These are phyloP conservation scores for Littorina saxatilis DNA, from an alignment of 1,140 invertebrate species.

Conservation along the genomic window DNA sequence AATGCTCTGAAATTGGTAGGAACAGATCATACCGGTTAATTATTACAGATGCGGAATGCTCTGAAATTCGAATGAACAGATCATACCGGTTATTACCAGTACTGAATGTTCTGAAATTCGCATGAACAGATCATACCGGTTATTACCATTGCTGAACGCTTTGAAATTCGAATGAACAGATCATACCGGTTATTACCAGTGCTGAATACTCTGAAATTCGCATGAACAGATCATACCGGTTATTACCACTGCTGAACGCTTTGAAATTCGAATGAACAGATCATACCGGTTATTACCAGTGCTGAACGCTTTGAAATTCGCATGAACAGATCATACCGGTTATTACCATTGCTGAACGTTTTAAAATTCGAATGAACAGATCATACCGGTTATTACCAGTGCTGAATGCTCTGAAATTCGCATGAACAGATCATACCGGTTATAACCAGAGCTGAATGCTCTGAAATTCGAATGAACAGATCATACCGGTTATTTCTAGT, in stretches of 20 bases:
- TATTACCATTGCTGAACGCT: too few relatives aligned
- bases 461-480: too few relatives aligned
- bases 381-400: background rate
- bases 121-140: too few relatives aligned
- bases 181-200: slow-evolving; percentile 47
- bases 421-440: slow-evolving; percentile 39
- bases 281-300: slow-evolving; percentile 44
- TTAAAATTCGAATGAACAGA: too few relatives aligned
- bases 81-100: slow-evolving; percentile 47
- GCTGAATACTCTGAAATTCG: slow-evolving; percentile 15
- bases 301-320: slow-evolving; percentile 20
- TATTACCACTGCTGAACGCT: slow-evolving; percentile 42
- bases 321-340: too few relatives aligned
- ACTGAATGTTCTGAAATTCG: slow-evolving; percentile 21
- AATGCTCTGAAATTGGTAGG: background rate
- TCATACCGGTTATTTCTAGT: too few relatives aligned
- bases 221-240: slow-evolving; percentile 34
- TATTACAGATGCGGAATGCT: background rate
- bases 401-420: too few relatives aligned
- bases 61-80: background rate
- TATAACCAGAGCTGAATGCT: slow-evolving; percentile 45
- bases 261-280: background rate
- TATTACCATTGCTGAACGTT: too few relatives aligned
- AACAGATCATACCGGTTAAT: too few relatives aligned
- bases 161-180: slow-evolving; percentile 22